Evolutionary conservation across 2,113 vertebrate genomes (phyloP).

Genomic region (Phrynosoma blainvillii): DNA sequence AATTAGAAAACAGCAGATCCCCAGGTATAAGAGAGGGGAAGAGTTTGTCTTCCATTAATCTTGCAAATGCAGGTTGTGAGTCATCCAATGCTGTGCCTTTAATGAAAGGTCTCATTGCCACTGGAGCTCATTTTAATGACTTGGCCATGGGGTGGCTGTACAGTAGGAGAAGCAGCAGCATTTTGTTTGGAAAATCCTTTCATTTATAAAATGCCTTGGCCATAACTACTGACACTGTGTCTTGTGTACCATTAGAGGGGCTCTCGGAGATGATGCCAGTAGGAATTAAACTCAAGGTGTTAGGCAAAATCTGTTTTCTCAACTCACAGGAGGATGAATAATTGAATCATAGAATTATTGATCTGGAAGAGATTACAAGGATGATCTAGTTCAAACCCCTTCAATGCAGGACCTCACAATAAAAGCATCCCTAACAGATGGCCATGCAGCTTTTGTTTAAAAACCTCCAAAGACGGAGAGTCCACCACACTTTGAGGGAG

Average conservation of each 20-base stretch:
- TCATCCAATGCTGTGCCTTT: not conserved
- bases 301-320: not conserved
- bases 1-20: conserved; percentile 15
- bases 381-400: not conserved
- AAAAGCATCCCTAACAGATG: not conserved
- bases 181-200: not conserved
- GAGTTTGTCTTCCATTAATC: not conserved
- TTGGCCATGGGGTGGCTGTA: not conserved
- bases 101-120: not conserved
- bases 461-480: too few relatives aligned
- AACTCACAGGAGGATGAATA: not conserved
- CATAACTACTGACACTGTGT: not conserved
- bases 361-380: not conserved
- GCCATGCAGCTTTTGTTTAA: too few relatives aligned
- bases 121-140: not conserved
- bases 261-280: too few relatives aligned
- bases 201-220: not conserved
- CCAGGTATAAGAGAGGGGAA: not conserved
- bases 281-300: not conserved
- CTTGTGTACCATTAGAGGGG: not conserved
- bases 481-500: too few relatives aligned
- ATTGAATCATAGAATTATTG: not conserved
- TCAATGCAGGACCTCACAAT: not conserved
- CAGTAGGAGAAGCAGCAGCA: too few relatives aligned
- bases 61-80: not conserved